Evolutionary conservation across 2,797 vertebrate species (phyloP), one percentile per base, ranked within the genome.

Genomic region (Pampus argenteus): DNA sequence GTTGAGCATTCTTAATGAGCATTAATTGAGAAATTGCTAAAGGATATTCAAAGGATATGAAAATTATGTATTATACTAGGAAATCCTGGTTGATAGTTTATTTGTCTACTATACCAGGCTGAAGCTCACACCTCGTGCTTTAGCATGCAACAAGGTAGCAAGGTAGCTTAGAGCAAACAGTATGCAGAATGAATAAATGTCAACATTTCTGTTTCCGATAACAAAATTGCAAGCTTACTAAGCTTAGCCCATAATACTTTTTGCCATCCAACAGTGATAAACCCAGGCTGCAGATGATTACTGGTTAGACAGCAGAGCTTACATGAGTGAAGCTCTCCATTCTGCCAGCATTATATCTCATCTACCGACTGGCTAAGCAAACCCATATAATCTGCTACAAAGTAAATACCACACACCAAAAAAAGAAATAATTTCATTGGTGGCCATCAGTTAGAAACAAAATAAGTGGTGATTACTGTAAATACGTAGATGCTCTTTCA

Each of bases 281-380:
- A 66, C 65, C 61, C 61, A 71, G 56, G 44, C 64, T 67, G 28
- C 29, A 52, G 66, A 71, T 70, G 38, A 74, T 71, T 80, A 67
- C 65, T 56, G 47, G 26, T 67, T 52, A 28, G 54, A 9, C 26
- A 65, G 26, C n/a, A 58, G 25, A 75, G 72, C 54, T 75, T 65
- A 79, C 25, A 44, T 61, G n/a, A 66, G 66, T 74, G 17, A 44
- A 60, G 55, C 40, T 67, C 57, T 67, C 36, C 26, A 49, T 71
- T 62, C n/a, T 64, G 71, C 47, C 66, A 64, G 72, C 47, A 25
- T 40, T 20, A 59, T 49, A 45, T 22, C 47, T 66, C 49, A 26
- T 69, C 38, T 47, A 65, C 47, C 67, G 29, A 29, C 45, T 25
- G 36, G 48, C 56, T 42, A 22, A 75, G 48, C 36, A 52, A 71